Conservation (phyloP, 2,888 invertebrate genomes). For the Brachyptera putata region DNA sequence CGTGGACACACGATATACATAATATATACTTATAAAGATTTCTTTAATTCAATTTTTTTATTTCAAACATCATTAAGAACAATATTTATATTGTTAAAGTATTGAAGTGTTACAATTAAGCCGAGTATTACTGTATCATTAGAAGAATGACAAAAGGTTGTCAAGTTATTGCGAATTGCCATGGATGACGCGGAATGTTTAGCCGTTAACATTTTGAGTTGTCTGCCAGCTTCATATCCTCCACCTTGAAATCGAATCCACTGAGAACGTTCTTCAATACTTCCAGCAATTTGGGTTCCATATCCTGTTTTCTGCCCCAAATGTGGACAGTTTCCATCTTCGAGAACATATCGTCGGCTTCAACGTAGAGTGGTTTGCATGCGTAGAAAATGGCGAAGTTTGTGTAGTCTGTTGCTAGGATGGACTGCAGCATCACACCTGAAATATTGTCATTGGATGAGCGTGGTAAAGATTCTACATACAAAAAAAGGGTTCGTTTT, state of each 20-base stretch:
- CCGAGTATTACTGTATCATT: no score
- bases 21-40: no score
- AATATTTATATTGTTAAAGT: no score
- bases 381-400: slow-evolving; percentile 9
- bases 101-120: no score
- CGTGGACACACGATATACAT: no score
- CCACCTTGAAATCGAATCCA: neutral
- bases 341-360: neutral
- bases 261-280: neutral
- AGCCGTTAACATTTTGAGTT: neutral
- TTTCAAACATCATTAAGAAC: no score
- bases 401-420: slow-evolving; percentile 7
- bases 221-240: neutral
- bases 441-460: neutral
- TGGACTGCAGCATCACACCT: neutral
- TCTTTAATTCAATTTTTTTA: no score
- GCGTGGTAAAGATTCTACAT: neutral
- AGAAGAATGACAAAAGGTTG: no score
- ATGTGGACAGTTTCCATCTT: slow-evolving; percentile 3
- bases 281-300: neutral
- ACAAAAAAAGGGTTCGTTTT: no score
- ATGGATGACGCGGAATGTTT: no score
- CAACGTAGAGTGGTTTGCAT: neutral
- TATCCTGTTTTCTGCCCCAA: neutral
- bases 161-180: no score